A percentile compares a stretch with the other conserved stretches of the same genome.
Conservation (phyloP, 2,113 vertebrate species). For the Columbina picui region DNA sequence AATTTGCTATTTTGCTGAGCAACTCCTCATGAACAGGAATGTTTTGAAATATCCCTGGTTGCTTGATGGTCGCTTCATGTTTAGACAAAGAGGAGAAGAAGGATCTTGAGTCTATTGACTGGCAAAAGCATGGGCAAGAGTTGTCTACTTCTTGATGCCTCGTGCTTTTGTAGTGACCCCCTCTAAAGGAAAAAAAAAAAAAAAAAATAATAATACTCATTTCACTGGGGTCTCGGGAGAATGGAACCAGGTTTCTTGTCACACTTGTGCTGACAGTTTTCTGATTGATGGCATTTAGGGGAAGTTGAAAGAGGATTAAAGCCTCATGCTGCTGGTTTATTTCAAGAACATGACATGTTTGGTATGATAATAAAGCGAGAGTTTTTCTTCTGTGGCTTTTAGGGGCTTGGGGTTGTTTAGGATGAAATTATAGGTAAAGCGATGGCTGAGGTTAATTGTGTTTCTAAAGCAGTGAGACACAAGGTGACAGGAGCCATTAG, state of each 20-base stretch:
- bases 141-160: background rate
- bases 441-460: background rate
- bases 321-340: slow-evolving; percentile 12
- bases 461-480: background rate
- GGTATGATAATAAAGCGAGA: slow-evolving; percentile 27
- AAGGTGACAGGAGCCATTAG: background rate
- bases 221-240: background rate
- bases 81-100: background rate
- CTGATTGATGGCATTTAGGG: slow-evolving; percentile 37
- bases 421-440: background rate
- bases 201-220: slow-evolving; percentile 1
- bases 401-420: background rate
- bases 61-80: background rate
- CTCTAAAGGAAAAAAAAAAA: background rate
- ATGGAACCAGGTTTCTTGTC: slow-evolving; percentile 22
- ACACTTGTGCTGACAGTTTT: slow-evolving; percentile 11
- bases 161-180: background rate
- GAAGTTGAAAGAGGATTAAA: slow-evolving; percentile 42
- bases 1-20: background rate
- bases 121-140: background rate
- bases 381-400: slow-evolving; percentile 33
- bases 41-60: background rate
- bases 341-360: slow-evolving; percentile 18
- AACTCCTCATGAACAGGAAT: background rate
- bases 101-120: background rate